Conservation (phyloP, 2,797 vertebrate genomes). For the Antrozous pallidus region DNA sequence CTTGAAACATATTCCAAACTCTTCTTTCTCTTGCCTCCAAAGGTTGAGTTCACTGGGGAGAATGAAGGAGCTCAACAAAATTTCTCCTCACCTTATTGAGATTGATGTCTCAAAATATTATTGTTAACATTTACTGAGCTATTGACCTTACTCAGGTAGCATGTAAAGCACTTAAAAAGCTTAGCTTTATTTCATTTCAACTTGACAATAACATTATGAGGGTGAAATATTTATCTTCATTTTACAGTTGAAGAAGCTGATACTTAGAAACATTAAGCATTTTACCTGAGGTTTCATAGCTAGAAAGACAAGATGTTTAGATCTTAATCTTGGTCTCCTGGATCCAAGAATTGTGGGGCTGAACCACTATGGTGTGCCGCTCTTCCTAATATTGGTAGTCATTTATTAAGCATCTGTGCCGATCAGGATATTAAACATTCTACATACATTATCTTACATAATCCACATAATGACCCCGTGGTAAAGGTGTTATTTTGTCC, state of each 20-base stretch:
- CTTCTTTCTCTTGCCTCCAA: neutral
- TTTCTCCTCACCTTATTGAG: neutral
- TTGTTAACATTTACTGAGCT: neutral
- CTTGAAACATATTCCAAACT: neutral
- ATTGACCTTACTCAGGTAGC: neutral
- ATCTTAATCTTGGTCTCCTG: neutral
- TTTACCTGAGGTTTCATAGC: neutral
- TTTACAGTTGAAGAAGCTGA: neutral
- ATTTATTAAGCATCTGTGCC: neutral
- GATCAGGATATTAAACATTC: neutral
- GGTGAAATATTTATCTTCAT: neutral
- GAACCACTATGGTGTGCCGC: neutral
- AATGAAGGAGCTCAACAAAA: neutral
- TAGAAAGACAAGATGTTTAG: neutral
- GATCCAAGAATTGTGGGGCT: neutral
- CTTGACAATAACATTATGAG: neutral
- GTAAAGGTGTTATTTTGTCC: neutral
- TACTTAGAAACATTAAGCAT: neutral
- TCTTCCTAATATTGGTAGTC: neutral
- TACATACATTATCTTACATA: neutral
- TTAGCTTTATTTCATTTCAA: constrained; percentile 33
- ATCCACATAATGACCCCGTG: neutral
- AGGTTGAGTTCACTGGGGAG: neutral
- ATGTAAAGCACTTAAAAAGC: neutral
- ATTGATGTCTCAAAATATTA: neutral